phyloP scores from a whole-genome alignment of 2,113 vertebrate species.

The Balaeniceps rex region DNA sequence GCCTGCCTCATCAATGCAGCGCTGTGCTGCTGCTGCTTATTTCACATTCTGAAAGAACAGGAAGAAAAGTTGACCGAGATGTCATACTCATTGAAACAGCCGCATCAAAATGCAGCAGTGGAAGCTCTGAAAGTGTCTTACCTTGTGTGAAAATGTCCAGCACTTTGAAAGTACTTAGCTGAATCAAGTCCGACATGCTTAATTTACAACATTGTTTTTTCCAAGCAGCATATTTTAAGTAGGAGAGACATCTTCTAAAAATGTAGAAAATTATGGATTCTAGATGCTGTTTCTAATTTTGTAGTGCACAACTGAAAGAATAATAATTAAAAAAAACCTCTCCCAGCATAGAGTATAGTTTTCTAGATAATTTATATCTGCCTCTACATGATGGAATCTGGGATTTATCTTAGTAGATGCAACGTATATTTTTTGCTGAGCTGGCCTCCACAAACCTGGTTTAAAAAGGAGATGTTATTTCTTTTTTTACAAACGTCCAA shows the following conservation, averaged over 20 bases:
- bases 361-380: not conserved
- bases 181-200: fast-evolving
- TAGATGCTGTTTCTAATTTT: not conserved
- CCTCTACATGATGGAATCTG: not conserved
- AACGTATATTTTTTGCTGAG: not conserved
- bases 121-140: not conserved
- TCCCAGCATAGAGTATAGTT: not conserved
- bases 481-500: not conserved
- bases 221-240: not conserved
- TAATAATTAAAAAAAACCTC: not conserved
- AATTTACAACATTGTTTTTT: not conserved
- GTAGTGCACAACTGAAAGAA: not conserved
- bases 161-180: not conserved
- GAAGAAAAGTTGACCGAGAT: not conserved
- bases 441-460: not conserved
- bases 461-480: not conserved
- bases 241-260: not conserved
- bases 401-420: not conserved
- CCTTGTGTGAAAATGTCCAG: not conserved
- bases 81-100: not conserved
- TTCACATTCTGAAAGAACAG: not conserved
- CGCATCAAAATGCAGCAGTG: fast-evolving
- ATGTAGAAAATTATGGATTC: not conserved
- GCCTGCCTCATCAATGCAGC: not conserved
- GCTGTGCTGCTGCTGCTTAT: not conserved